Evolutionary conservation across 2,113 vertebrate species (phyloP).

Genomic region (Mungos mungo): DNA sequence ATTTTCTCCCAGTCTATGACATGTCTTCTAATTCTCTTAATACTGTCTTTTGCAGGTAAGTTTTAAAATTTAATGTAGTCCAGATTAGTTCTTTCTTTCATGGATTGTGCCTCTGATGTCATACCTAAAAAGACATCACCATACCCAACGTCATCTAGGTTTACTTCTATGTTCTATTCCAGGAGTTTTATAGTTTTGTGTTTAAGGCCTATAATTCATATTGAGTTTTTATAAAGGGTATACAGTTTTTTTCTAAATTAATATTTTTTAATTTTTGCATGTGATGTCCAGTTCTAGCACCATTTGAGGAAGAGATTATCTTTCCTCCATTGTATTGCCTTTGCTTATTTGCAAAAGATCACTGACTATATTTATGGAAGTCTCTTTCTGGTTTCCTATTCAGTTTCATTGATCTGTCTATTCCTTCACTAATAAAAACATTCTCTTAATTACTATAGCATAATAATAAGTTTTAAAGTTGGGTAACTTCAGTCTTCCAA

Average conservation of each 20-base stretch:
- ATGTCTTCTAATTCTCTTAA: neutral
- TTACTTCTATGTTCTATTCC: neutral
- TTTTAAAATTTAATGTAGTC: neutral
- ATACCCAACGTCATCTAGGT: neutral
- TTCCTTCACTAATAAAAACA: neutral
- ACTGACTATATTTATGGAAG: neutral
- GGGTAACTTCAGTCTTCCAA: neutral
- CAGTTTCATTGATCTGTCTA: neutral
- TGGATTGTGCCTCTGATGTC: neutral
- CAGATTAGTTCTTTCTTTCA: neutral
- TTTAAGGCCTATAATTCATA: neutral
- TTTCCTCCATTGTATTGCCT: neutral
- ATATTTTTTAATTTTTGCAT: neutral
- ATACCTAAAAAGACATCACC: neutral
- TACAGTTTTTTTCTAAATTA: neutral
- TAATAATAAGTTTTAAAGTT: neutral
- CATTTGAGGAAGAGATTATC: neutral
- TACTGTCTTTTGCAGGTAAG: neutral
- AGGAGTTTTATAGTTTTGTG: neutral
- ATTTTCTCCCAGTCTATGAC: neutral
- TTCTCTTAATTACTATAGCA: neutral
- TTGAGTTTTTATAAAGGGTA: neutral
- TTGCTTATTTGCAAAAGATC: neutral
- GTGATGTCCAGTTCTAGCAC: neutral
- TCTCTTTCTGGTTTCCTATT: neutral